Base-by-base conservation (phyloP, 2,797 vertebrate genomes). In the Tarsius wallacei region DNA sequence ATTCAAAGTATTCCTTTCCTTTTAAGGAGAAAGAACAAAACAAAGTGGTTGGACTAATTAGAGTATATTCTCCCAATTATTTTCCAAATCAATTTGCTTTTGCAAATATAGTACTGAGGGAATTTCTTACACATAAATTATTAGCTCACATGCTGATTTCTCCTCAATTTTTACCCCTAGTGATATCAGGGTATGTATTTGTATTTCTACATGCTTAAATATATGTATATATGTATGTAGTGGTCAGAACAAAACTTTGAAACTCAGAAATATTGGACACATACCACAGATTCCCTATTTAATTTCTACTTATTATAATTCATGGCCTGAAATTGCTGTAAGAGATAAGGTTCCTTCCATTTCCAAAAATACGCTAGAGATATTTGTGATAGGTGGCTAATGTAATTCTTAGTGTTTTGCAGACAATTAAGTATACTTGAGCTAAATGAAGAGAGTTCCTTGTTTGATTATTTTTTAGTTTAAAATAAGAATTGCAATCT, bases 21-120 rank as follows among this genome's bases (percentile, higher is more conserved):
- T 97, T 92, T 71, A 70, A 94, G 97, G 87, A 8, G 64, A 91
- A 24, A 1, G 14, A 42, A 31, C 24, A 94, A 96, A 74, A 93
- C 47, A 88, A 97, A 98, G 80, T 90, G 81, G 3, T 42, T 93
- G 63, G 61, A 28, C 59, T 97, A 97, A 98, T 96, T 94, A 85
- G 53, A 94, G 51, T 53, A 17, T 21, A 68, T 68, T 68, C 70
- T 97, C 49, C 68, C 47, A n/a, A n/a, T 61, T 15, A 73, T 73
- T 96, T 96, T 95, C 63, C 55, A 94, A 90, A 94, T 83, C 16
- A 74, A 21, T 96, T 74, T 83, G 51, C 16, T 74, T 17, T 94
- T 26, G 17, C 90, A 97, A 97, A 93, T 63, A 94, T 78, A 95
- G 71, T 19, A 71, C 16, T 93, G 78, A 88, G 10, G 19, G 17